phyloP scores from a whole-genome alignment of 2,113 vertebrate genomes.

The Saccopteryx bilineata region DNA sequence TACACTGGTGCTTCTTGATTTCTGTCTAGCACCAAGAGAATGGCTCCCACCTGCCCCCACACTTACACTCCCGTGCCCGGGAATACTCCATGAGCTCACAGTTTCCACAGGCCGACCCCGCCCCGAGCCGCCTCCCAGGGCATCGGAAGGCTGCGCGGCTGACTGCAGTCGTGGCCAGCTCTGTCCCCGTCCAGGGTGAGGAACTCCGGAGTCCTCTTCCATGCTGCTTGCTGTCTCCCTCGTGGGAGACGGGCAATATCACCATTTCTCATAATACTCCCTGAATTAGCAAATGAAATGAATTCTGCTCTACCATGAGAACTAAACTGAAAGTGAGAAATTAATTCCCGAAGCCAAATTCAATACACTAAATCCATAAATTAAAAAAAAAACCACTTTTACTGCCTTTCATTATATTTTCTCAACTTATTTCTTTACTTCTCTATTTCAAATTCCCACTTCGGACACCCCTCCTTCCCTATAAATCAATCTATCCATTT shows the following conservation, averaged over 20 bases:
- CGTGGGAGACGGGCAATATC: no score
- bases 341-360: background rate
- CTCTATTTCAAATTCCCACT: background rate
- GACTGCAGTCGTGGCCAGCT: background rate
- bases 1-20: no score
- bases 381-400: background rate
- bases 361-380: background rate
- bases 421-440: background rate
- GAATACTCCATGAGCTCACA: rapidly evolving
- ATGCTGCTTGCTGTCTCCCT: rapidly evolving
- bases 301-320: background rate
- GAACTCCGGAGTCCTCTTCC: background rate
- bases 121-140: background rate
- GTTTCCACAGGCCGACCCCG: background rate
- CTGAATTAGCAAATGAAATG: background rate
- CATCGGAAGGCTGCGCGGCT: no score
- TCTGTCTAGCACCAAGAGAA: background rate
- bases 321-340: background rate
- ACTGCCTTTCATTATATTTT: background rate
- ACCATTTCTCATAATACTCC: background rate
- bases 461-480: background rate
- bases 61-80: rapidly evolving
- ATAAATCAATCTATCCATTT: background rate
- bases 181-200: background rate
- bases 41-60: background rate